These are phyloP conservation scores for Pelmatolapia mariae DNA, from an alignment of 2,113 vertebrate species.

Conservation along the genomic window DNA sequence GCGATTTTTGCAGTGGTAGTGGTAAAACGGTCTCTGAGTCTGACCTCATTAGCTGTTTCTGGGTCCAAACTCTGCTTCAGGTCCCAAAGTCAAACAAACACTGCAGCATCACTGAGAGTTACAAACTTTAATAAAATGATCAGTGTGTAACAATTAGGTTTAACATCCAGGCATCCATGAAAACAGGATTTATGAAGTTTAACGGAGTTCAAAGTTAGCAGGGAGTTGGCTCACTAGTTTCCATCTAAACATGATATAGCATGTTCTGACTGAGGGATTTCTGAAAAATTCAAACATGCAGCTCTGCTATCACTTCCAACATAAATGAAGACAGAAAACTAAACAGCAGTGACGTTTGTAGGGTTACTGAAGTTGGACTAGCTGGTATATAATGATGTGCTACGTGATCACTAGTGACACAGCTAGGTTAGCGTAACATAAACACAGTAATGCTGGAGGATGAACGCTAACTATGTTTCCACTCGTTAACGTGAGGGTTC, in stretches of 20 bases:
- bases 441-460: rapidly evolving
- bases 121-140: neutral
- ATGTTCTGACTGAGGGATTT: neutral
- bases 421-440: neutral
- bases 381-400: rapidly evolving
- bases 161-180: neutral
- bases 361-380: rapidly evolving
- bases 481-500: neutral
- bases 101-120: neutral
- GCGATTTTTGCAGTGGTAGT: neutral
- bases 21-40: neutral
- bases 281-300: neutral
- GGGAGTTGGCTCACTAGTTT: neutral
- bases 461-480: rapidly evolving
- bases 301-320: neutral
- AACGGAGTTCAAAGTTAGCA: rapidly evolving
- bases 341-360: neutral
- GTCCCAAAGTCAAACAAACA: neutral
- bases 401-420: neutral
- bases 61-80: neutral
- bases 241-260: rapidly evolving
- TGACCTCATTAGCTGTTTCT: neutral
- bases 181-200: neutral
- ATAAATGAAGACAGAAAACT: neutral
- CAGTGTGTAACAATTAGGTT: neutral